Evolutionary conservation across 2,797 vertebrate species (phyloP), one percentile per base, ranked within the genome.

Genomic region (Melanotaenia parkinsoni): DNA sequence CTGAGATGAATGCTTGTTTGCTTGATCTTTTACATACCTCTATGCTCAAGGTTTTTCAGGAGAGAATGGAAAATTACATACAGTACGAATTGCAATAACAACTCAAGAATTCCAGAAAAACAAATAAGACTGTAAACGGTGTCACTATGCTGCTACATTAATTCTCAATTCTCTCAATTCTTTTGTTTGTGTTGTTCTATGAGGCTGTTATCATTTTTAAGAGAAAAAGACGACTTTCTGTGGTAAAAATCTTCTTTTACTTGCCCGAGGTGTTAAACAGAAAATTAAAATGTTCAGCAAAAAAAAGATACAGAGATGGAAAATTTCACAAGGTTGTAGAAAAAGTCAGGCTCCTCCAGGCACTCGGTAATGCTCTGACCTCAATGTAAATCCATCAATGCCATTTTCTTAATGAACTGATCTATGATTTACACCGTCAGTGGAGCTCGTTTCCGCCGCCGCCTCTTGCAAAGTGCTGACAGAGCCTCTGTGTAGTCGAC

Each of bases 371-470:
- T 88, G 81, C 77, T 90, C 82, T 88, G 85, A 91, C 90, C 89
- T 77, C 76, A 32, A 43, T 86, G 80, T 88, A 87, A 89, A 92
- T 91, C 89, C 88, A 87, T 87, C 89, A 91, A 81, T 89, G 89
- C 84, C 86, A 83, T 90, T 90, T 81, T 83, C 85, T 77, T 91
- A 91, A 92, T 91, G 88, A 92, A 87, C 88, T 88, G 88, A 91
- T 90, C 84, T 88, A 84, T 92, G 91, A 90, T 89, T 92, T 87
- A 92, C 79, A 63, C 80, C 60, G 82, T 91, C 89, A 79, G 74
- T 67, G 63, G 53, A 81, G 74, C 82, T 89, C 58, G 59, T 82
- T 91, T 89, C 86, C 82, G 76, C 74, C 37, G 62, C 63, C 5
- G 76, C 78, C 63, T 64, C 78, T 70, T 1, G 3, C 62, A 88